These are phyloP conservation scores for Rhorus exstirpatorius DNA, from an alignment of 2,888 invertebrate species.

Conservation along the genomic window DNA sequence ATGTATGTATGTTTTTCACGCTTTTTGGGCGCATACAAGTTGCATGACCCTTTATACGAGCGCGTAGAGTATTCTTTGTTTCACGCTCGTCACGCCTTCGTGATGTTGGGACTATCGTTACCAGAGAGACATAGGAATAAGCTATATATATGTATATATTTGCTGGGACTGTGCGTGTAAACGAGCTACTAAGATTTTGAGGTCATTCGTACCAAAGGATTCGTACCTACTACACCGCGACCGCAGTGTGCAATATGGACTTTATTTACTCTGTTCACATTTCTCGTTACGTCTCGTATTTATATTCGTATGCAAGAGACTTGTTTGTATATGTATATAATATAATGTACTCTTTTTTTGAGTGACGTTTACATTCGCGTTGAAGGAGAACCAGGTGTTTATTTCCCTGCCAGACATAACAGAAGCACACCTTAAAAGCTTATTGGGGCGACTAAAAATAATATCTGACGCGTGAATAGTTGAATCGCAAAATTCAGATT, in stretches of 20 bases:
- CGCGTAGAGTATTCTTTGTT: conserved; percentile 14
- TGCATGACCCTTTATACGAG: conserved; percentile 27
- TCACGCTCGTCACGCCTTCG: conserved; percentile 51
- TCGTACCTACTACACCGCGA: too few relatives aligned
- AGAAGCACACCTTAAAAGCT: too few relatives aligned
- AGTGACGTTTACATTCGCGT: too few relatives aligned
- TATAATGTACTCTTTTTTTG: too few relatives aligned
- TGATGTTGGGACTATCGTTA: conserved; percentile 15
- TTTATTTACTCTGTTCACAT: neutral
- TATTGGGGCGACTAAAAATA: too few relatives aligned
- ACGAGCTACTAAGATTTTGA: conserved; percentile 1
- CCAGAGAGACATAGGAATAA: neutral
- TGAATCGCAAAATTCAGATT: too few relatives aligned
- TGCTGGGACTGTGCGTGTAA: neutral
- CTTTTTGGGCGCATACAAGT: conserved; percentile 16
- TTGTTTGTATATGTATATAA: too few relatives aligned
- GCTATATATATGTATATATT: neutral
- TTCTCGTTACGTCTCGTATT: conserved; percentile 1
- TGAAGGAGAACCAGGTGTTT: too few relatives aligned
- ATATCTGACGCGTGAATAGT: too few relatives aligned
- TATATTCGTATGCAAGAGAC: neutral
- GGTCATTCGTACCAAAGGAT: conserved; percentile 16
- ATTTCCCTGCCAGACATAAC: too few relatives aligned
- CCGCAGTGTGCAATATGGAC: too few relatives aligned
- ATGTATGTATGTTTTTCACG: neutral